phyloP scores from a whole-genome alignment of 2,113 vertebrate genomes.

The Xenopus laevis region DNA sequence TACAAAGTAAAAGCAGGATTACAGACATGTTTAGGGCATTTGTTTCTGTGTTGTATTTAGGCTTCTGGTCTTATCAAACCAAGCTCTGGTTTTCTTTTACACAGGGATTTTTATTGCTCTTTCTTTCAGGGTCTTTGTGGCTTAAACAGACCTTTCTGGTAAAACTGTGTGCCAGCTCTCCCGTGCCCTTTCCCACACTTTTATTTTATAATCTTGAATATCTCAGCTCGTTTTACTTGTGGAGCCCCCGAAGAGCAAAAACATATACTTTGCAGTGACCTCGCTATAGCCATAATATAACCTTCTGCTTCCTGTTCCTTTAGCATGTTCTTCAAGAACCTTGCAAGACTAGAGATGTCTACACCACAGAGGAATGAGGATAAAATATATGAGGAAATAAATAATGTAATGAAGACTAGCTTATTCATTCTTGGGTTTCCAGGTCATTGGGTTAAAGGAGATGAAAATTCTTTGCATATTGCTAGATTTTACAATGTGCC shows the following conservation, averaged over 20 bases:
- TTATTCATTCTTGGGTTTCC: slow-evolving; percentile 15
- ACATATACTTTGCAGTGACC: neutral
- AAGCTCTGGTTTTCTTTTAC: neutral
- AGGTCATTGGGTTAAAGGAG: slow-evolving; percentile 34
- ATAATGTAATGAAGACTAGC: slow-evolving; percentile 29
- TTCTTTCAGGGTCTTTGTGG: neutral
- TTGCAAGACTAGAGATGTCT: slow-evolving; percentile 30
- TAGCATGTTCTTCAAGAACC: neutral
- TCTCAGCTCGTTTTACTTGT: neutral
- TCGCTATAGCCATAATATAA: neutral
- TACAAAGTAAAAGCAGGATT: too few species aligned
- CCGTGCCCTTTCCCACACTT: slow-evolving; percentile 8
- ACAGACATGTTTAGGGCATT: too few species aligned
- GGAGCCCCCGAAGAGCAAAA: slow-evolving; percentile 6
- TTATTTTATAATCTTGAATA: slow-evolving; percentile 8
- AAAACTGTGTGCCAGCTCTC: neutral
- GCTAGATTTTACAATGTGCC: slow-evolving; percentile 35
- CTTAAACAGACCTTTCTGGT: neutral
- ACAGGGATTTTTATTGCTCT: neutral
- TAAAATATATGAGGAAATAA: slow-evolving; percentile 34
- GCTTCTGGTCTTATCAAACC: too few species aligned
- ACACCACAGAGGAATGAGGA: neutral
- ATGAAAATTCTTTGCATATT: slow-evolving; percentile 48
- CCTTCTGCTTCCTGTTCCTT: neutral
- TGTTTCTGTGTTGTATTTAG: too few species aligned